A percentile compares a stretch with the other conserved stretches of the same genome.
phyloP scores from a whole-genome alignment of 2,797 vertebrate species.

The Balearica regulorum region DNA sequence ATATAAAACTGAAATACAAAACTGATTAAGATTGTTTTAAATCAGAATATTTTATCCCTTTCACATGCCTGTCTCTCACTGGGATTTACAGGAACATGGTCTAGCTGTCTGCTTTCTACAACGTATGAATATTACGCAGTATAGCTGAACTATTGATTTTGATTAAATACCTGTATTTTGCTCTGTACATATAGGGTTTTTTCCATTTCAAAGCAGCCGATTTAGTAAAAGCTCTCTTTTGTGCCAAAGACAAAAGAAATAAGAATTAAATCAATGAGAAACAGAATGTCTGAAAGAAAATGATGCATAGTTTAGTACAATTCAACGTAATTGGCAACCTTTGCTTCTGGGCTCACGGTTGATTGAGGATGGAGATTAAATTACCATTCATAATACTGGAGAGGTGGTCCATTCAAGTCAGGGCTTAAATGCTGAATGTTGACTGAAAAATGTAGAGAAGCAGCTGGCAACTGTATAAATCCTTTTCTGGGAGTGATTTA shows the following conservation, averaged over 20 bases:
- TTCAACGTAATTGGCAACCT: background rate
- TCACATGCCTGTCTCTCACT: background rate
- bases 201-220: background rate
- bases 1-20: background rate
- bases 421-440: conserved; percentile 10
- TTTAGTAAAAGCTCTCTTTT: background rate
- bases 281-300: background rate
- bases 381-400: background rate
- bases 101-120: background rate
- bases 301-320: background rate
- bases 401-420: background rate
- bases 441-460: background rate
- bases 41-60: background rate
- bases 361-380: conserved; percentile 1
- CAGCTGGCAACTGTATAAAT: background rate
- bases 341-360: background rate
- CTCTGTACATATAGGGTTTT: rapidly evolving
- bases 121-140: background rate
- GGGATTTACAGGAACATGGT: background rate
- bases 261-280: background rate
- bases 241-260: background rate
- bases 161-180: background rate
- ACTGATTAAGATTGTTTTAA: background rate
- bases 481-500: background rate
- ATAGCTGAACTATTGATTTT: background rate